Percentiles rank a stretch among this genome's conserved stretches.
These are phyloP conservation scores for Lithophane leautieri DNA, from an alignment of 2,888 invertebrate species.

Conservation along the genomic window DNA sequence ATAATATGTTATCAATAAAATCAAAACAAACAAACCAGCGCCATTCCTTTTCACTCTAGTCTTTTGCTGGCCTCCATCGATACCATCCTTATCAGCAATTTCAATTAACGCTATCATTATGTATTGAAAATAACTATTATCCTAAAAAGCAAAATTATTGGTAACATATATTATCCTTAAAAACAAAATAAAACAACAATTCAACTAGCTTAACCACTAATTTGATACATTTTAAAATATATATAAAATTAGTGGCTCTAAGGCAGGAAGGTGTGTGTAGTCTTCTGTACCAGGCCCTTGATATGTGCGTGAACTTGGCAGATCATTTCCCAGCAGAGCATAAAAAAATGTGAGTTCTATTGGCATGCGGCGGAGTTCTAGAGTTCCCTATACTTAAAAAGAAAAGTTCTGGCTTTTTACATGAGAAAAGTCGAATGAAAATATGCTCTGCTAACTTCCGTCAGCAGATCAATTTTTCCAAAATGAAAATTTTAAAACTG, in stretches of 20 bases:
- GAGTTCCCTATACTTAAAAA: no score
- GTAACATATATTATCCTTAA: no score
- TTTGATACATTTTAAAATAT: background rate
- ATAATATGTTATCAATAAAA: background rate
- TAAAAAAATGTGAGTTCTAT: no score
- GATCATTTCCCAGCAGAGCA: no score
- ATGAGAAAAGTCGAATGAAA: no score
- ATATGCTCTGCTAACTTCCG: no score
- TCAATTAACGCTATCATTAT: background rate
- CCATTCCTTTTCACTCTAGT: slow-evolving; percentile 12
- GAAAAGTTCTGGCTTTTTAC: no score
- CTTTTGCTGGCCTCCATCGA: slow-evolving; percentile 2
- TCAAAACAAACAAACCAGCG: background rate
- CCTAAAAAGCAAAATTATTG: slow-evolving; percentile 11
- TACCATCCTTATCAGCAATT: background rate
- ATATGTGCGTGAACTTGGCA: no score
- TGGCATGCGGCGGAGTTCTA: no score
- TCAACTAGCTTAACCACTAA: background rate
- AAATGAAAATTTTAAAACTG: no score
- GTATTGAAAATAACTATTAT: background rate
- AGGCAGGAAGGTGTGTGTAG: background rate
- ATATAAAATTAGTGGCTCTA: background rate
- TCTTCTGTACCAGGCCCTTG: background rate
- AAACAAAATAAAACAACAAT: background rate
- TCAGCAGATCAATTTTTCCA: no score